Percentiles rank a stretch among this genome's conserved stretches.
phyloP scores from a whole-genome alignment of 2,113 vertebrate species.

The Gymnogyps californianus region DNA sequence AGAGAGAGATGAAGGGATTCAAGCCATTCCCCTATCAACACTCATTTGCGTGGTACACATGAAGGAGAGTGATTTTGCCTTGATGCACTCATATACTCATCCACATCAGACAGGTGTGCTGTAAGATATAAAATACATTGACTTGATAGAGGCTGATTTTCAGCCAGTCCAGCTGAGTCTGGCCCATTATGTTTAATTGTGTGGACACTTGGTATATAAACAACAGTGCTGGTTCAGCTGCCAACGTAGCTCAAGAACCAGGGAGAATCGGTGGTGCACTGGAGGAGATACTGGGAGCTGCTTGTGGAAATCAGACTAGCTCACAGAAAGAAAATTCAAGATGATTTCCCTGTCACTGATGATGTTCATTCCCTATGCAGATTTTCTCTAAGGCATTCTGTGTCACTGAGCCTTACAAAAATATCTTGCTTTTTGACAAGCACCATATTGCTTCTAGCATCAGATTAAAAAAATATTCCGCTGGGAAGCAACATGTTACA shows the following conservation, averaged over 20 bases:
- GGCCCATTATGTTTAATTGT: not conserved
- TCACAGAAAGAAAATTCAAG: not conserved
- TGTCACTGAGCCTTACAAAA: conserved; percentile 4
- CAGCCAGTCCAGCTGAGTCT: not conserved
- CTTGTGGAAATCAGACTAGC: not conserved
- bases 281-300: not conserved
- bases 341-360: not conserved
- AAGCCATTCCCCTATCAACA: not conserved
- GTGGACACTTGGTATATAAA: not conserved
- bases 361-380: not conserved
- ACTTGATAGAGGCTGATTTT: not conserved
- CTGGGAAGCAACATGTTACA: conserved; percentile 10
- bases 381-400: not conserved
- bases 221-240: not conserved
- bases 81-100: not conserved
- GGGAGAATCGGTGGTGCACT: not conserved
- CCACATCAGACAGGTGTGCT: not conserved
- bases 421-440: conserved; percentile 28
- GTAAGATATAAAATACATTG: not conserved
- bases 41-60: not conserved
- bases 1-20: not conserved
- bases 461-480: not conserved
- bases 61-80: not conserved
- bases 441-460: conserved; percentile 31
- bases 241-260: not conserved